Evolutionary conservation across 2,113 vertebrate species (phyloP).

Genomic region (Lonchura striata): DNA sequence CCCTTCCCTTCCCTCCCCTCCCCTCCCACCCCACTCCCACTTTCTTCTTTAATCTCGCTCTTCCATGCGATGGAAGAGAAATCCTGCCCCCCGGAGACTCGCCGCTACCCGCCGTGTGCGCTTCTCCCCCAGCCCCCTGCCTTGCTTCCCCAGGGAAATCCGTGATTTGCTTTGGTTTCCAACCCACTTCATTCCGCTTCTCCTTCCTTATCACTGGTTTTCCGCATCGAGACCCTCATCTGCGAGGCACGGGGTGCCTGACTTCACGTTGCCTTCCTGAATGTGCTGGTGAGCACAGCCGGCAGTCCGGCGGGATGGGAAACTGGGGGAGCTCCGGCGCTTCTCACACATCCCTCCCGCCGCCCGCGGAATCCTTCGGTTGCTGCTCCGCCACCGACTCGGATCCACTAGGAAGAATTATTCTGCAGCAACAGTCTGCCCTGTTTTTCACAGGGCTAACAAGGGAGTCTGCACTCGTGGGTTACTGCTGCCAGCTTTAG

Average conservation of each 20-base stretch:
- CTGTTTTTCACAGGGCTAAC: background rate
- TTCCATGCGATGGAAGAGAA: conserved; percentile 44
- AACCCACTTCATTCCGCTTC: background rate
- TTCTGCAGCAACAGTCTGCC: background rate
- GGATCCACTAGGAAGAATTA: background rate
- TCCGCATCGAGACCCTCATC: background rate
- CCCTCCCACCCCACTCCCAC: conserved; percentile 41
- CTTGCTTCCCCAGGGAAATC: background rate
- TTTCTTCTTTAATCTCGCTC: conserved; percentile 48
- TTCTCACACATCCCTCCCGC: background rate
- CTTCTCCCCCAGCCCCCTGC: background rate
- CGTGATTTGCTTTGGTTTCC: background rate
- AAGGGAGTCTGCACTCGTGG: fast-evolving
- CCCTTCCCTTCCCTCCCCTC: background rate
- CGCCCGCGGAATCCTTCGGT: fast-evolving
- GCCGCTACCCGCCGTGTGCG: background rate
- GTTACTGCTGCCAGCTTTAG: background rate
- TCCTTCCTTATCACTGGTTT: background rate
- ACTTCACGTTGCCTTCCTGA: background rate
- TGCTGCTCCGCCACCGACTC: background rate
- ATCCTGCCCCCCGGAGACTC: conserved; percentile 41
- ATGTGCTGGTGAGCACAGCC: background rate
- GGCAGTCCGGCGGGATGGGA: background rate
- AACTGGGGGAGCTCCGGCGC: background rate
- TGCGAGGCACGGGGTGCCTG: background rate